Evolutionary conservation across 2,888 invertebrate genomes (phyloP).

Genomic region (Andricus quercusramuli): DNA sequence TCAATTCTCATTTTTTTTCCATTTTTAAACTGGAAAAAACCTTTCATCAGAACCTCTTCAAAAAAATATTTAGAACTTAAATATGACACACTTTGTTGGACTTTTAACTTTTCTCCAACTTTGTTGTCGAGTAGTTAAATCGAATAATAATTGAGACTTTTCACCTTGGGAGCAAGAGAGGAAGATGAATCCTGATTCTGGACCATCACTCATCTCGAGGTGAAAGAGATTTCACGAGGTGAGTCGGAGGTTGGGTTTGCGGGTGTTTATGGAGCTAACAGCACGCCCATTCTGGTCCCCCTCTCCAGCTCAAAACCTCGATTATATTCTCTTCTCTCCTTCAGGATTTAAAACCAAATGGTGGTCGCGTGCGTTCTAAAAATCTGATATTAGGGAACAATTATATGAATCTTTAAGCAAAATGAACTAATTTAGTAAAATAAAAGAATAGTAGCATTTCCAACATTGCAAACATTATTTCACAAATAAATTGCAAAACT

Average conservation of each 20-base stretch:
- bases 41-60: too few relatives aligned
- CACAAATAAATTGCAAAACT: too few relatives aligned
- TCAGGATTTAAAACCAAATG: conserved; percentile 26
- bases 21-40: too few relatives aligned
- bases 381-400: neutral
- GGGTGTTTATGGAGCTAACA: conserved; percentile 71
- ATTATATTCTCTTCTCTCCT: conserved; percentile 59
- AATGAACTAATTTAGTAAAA: too few relatives aligned
- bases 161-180: neutral
- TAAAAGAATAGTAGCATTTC: too few relatives aligned
- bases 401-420: neutral
- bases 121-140: too few relatives aligned
- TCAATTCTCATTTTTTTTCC: too few relatives aligned
- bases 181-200: conserved; percentile 47
- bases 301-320: conserved; percentile 58
- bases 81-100: too few relatives aligned
- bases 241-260: conserved; percentile 62
- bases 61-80: too few relatives aligned
- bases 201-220: conserved; percentile 61
- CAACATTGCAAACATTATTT: too few relatives aligned
- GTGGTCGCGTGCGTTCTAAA: neutral
- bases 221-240: conserved; percentile 57
- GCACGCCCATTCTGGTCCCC: conserved; percentile 64
- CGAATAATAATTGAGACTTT: neutral
- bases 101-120: too few relatives aligned